Percentiles rank a stretch among this genome's conserved stretches.
These are phyloP conservation scores for Redunca redunca DNA, from an alignment of 2,113 vertebrate species.

Conservation along the genomic window DNA sequence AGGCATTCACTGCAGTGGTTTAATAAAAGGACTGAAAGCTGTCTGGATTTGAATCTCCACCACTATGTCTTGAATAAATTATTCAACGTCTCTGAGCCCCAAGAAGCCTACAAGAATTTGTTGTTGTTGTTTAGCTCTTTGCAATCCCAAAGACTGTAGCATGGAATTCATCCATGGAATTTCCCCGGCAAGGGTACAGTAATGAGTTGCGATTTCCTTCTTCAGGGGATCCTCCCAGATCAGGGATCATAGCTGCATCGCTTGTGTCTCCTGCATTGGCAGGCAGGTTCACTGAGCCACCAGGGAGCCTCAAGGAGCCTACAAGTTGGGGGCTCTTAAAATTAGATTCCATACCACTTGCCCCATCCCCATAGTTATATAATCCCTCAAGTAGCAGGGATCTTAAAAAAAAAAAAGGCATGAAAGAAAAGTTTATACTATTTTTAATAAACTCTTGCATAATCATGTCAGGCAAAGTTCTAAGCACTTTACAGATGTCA, in stretches of 20 bases:
- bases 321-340: background rate
- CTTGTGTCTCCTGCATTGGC: background rate
- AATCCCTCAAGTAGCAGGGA: background rate
- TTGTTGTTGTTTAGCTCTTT: background rate
- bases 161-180: background rate
- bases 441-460: background rate
- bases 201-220: background rate
- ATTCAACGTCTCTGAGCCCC: background rate
- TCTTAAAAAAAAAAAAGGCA: background rate
- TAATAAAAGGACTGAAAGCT: background rate
- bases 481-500: background rate
- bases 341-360: background rate
- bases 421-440: background rate
- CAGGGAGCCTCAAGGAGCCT: background rate
- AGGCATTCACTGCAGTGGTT: background rate
- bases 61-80: background rate
- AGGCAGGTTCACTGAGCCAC: background rate
- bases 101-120: background rate
- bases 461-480: background rate
- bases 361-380: background rate
- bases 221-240: background rate
- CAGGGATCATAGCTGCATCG: background rate
- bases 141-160: background rate
- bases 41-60: background rate
- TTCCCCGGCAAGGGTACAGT: background rate